Base-by-base conservation (phyloP, 2,797 vertebrate genomes). In the Lacerta viridis region DNA sequence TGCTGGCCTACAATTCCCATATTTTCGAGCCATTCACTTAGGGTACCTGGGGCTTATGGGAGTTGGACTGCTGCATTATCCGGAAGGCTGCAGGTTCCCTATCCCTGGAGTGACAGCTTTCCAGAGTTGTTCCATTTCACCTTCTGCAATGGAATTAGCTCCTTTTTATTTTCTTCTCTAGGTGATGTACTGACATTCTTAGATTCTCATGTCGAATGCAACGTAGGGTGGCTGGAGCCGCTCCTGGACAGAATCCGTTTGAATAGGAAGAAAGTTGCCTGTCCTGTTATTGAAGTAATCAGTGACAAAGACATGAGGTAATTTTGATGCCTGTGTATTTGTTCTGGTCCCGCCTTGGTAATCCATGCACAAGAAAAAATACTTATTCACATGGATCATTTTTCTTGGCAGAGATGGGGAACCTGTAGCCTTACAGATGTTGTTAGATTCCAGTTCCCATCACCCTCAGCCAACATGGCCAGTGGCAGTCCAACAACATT, bases 301-400 rank as follows among this genome's bases (percentile, higher is more conserved):
- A 98, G 96, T 1, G 98, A 99, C 94, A 99, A 99, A 93, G 99
- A 99, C 95, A 98, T 99, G 98, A 99, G 99, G 99, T 99, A 96
- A 96, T 3, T 17, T 43, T 55, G 29, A 23, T 88, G 46, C n/a
- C 66, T 84, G n/a, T 64, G 11, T 43, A 41, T 43, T 82, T 81
- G 33, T 11, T 46, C 64, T 39, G 5, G 36, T 68, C 27, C 25
- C 7, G 1, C 8, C 8, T 17, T 18, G 11, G 7, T 20, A 5
- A 79, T 72, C 36, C 27, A 7, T 43, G 11, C 23, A 36, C 20
- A 55, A 68, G n/a, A 8, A 27, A 29, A 39, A 9, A 23, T 11
- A 27, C 39, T 11, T 59, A 7, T 66, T 2, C 17, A 41, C 29
- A 23, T 83, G 46, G n/a, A 84, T 76, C 5, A 61, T 41, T 7